Evolutionary conservation across 2,113 vertebrate species (phyloP).

Genomic region (Canis aureus): DNA sequence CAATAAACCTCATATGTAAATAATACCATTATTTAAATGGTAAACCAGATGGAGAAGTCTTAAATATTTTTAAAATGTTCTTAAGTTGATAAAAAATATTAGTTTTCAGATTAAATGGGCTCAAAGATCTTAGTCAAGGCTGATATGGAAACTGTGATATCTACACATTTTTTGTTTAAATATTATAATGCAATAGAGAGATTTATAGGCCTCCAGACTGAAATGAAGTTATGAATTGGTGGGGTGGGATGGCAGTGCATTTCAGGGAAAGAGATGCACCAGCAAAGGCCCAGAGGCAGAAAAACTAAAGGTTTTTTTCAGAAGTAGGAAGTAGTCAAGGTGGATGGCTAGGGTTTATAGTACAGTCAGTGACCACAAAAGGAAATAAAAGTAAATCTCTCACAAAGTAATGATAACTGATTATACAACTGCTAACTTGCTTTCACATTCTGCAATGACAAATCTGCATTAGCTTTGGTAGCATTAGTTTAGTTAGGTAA

Average conservation of each 20-base stretch:
- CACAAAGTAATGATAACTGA: background rate
- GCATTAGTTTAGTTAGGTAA: background rate
- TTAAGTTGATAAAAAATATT: conserved; percentile 13
- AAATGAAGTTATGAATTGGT: background rate
- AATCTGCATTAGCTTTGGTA: background rate
- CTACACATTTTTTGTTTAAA: background rate
- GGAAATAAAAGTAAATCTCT: conserved; percentile 41
- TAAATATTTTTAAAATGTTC: background rate
- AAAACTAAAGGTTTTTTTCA: background rate
- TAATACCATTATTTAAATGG: background rate
- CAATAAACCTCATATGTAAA: background rate
- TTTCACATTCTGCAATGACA: background rate
- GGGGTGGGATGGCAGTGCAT: background rate
- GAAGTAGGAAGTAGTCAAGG: background rate
- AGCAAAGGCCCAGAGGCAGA: background rate
- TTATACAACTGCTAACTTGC: background rate
- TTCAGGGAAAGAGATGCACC: background rate
- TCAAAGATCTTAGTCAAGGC: background rate
- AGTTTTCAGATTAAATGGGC: background rate
- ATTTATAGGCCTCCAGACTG: background rate
- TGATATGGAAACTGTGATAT: background rate
- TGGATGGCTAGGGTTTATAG: background rate
- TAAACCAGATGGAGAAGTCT: background rate
- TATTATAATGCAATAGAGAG: background rate
- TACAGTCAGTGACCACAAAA: background rate